Percentiles rank a stretch among this genome's conserved stretches.
phyloP scores from a whole-genome alignment of 2,888 invertebrate genomes.

The Bombyx huttoni region DNA sequence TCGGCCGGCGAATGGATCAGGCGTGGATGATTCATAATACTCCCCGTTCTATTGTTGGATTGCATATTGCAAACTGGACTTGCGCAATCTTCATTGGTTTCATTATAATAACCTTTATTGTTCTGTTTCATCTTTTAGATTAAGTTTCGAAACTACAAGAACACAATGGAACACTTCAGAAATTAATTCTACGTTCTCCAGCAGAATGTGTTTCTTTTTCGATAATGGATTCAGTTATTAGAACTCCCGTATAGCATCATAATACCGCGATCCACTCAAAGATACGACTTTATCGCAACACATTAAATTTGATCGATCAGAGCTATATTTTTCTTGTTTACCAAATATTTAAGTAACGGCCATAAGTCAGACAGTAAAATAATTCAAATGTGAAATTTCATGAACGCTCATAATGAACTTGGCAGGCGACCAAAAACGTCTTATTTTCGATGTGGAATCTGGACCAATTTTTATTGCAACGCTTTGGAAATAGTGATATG shows the following conservation, averaged over 20 bases:
- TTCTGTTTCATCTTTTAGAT: constrained; percentile 3
- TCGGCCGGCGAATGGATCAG: constrained; percentile 59
- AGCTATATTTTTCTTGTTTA: constrained; percentile 71
- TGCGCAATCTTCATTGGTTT: constrained; percentile 53
- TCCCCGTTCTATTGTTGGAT: constrained; percentile 62
- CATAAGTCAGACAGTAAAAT: constrained; percentile 73
- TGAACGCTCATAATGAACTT: constrained; percentile 73
- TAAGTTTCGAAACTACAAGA: background rate
- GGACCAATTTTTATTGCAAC: constrained; percentile 71
- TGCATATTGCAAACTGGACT: constrained; percentile 50
- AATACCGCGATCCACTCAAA: constrained; percentile 56
- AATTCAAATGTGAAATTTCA: constrained; percentile 74
- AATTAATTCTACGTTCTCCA: background rate
- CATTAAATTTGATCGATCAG: constrained; percentile 71
- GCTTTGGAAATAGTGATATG: constrained; percentile 62
- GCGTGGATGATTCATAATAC: constrained; percentile 62
- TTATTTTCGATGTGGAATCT: constrained; percentile 72
- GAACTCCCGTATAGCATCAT: constrained; percentile 14
- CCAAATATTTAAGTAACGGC: constrained; percentile 73
- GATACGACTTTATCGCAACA: constrained; percentile 50
- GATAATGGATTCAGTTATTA: background rate
- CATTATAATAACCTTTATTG: constrained; percentile 18
- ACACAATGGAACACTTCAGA: background rate
- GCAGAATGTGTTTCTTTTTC: background rate
- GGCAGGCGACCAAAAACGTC: constrained; percentile 71